Evolutionary conservation across 2,113 vertebrate genomes (phyloP).

Genomic region (Gavia stellata): DNA sequence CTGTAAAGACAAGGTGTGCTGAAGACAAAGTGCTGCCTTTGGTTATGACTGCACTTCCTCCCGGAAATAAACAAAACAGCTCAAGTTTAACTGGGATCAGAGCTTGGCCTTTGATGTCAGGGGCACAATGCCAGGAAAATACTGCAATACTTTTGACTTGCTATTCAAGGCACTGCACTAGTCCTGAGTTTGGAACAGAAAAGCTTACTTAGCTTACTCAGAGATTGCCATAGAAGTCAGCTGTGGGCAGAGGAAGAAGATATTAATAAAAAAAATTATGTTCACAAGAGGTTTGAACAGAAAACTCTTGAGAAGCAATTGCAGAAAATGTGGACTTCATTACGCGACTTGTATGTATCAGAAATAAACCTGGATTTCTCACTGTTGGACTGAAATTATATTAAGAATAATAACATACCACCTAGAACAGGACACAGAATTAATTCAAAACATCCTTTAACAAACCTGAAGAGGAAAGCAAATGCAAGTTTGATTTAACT

Average conservation of each 20-base stretch:
- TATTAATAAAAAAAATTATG: background rate
- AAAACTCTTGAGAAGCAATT: background rate
- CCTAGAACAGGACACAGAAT: background rate
- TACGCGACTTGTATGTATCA: background rate
- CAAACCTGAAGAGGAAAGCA: background rate
- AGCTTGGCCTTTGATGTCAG: slow-evolving; percentile 11
- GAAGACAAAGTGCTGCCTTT: slow-evolving; percentile 33
- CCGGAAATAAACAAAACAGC: slow-evolving; percentile 44
- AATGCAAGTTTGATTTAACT: background rate
- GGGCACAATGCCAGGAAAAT: slow-evolving; percentile 37
- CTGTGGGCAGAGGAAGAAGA: background rate
- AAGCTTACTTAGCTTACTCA: background rate
- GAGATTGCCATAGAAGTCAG: background rate
- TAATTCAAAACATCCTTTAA: background rate
- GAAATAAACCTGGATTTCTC: background rate
- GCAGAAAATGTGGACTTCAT: background rate
- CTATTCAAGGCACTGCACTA: background rate
- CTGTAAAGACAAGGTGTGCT: background rate
- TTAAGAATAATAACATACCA: background rate
- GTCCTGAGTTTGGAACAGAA: background rate
- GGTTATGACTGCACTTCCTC: slow-evolving; percentile 21
- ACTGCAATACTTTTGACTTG: background rate
- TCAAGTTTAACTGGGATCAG: background rate
- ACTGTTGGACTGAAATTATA: background rate
- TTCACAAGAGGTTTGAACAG: background rate